phyloP scores from a whole-genome alignment of 2,888 invertebrate genomes.

The Xestia xanthographa region DNA sequence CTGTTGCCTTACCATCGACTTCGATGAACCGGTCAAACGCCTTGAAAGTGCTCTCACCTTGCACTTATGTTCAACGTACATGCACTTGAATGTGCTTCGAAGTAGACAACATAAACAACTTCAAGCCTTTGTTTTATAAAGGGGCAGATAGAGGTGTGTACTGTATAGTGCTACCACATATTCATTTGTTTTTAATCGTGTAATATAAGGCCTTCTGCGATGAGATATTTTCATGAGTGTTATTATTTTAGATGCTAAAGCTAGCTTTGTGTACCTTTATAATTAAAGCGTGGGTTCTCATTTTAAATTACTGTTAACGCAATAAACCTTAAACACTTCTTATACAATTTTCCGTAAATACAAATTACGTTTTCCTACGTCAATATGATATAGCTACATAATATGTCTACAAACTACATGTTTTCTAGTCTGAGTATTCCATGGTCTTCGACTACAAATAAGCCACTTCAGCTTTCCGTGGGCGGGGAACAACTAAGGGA shows the following conservation, averaged over 20 bases:
- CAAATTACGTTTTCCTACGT: not conserved
- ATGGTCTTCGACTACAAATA: constrained; percentile 22
- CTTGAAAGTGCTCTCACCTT: constrained; percentile 53
- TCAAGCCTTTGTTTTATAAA: too few relatives aligned
- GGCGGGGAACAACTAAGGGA: constrained; percentile 41
- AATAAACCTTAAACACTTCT: not conserved
- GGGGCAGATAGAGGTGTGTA: not conserved
- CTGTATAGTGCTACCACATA: not conserved
- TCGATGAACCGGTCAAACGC: constrained; percentile 63
- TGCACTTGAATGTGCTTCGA: constrained; percentile 15
- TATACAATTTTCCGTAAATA: not conserved
- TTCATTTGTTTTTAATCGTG: not conserved
- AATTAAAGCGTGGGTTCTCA: not conserved
- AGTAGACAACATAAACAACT: constrained; percentile 11
- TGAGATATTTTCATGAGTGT: not conserved
- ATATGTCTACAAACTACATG: not conserved
- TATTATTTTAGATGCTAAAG: not conserved
- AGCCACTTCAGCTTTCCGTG: constrained; percentile 35
- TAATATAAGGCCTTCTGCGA: not conserved
- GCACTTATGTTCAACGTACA: constrained; percentile 27
- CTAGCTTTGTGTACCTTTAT: not conserved
- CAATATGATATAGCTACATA: not conserved
- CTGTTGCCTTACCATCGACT: constrained; percentile 65
- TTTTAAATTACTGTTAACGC: not conserved
- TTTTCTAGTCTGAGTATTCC: not conserved